phyloP scores from a whole-genome alignment of 2,113 vertebrate species.

The Gambusia affinis region DNA sequence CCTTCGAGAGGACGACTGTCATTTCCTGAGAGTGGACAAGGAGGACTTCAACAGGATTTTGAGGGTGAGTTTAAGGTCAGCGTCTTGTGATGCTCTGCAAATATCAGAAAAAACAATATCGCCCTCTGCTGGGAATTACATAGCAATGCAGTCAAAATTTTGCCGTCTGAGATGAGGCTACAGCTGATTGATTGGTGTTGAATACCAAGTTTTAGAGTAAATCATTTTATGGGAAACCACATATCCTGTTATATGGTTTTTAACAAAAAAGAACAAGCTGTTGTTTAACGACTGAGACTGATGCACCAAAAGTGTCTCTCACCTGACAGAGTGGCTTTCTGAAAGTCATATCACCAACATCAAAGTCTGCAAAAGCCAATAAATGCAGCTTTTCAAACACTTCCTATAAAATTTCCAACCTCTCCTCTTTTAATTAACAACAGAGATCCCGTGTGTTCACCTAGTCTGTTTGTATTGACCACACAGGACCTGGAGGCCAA shows the following conservation, averaged over 20 bases:
- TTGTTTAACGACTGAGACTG: no score
- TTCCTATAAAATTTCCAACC: neutral
- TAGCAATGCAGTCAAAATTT: constrained; percentile 39
- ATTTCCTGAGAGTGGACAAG: constrained; percentile 97
- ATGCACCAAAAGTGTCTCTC: no score
- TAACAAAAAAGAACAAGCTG: neutral
- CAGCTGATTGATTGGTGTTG: neutral
- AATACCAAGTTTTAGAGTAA: constrained; percentile 4
- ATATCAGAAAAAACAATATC: constrained; percentile 7
- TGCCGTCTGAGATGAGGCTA: neutral
- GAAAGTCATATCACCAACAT: neutral
- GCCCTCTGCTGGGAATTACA: constrained; percentile 68
- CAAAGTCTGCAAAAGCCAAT: neutral
- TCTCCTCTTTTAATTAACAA: neutral
- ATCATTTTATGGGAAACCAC: neutral
- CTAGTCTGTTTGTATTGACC: constrained; percentile 56
- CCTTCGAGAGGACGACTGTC: constrained; percentile 95
- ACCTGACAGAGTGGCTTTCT: neutral
- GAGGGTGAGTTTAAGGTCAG: constrained; percentile 81
- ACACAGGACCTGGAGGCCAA: constrained; percentile 96
- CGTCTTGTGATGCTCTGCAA: neutral
- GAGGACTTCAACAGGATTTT: constrained; percentile 98
- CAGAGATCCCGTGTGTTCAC: neutral
- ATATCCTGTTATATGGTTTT: no score
- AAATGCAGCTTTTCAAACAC: neutral